Base-by-base conservation (phyloP, 2,113 vertebrate species). In the Mobula birostris region DNA sequence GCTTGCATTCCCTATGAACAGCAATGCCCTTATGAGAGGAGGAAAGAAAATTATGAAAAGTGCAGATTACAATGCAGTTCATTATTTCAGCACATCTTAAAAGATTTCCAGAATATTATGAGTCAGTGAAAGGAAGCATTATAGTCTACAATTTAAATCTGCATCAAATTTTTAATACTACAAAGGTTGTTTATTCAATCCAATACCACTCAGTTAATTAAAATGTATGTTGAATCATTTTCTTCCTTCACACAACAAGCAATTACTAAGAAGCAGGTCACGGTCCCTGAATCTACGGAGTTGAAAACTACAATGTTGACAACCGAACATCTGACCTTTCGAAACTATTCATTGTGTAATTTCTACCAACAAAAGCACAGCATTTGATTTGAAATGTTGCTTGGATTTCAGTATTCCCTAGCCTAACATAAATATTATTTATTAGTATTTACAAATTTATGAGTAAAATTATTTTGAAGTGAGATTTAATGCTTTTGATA, bases 291-390 rank as follows among this genome's bases (percentile, higher is more conserved):
- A 74, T 19, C 91, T 74, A 74, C 66, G 29, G 5, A 72, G 70
- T 14, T 29, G 36, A 93, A 76, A 19, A 48, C 91, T 74, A 56
- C 7, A 9, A 76, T 93, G 91, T 93, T 74, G 70, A 74, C 24
- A 93, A 93, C 91, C 56, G 70, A 93, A 93, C 48, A 76, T 93
- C 91, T 76, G 91, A 93, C 90, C 66, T 93, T 93, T 27, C 32
- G 8, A 72, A 74, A 19, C 14, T 1, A 21, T 48, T 72, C 74
- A 74, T 93, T 93, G 7, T 32, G 5, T 90, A 29, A 32, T n/a
- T 90, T 32, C 61, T 32, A 27, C 66, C 21, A 93, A 74, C 70
- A 74, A 93, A 24, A 74, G 40, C 68, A 93, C 40, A 72, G 68
- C 19, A 74, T 72, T 40, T 74, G 32, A 74, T 93, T 93, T 76